These are phyloP conservation scores for Drosophila prolongata DNA, from an alignment of 2,888 invertebrate genomes.

Conservation along the genomic window DNA sequence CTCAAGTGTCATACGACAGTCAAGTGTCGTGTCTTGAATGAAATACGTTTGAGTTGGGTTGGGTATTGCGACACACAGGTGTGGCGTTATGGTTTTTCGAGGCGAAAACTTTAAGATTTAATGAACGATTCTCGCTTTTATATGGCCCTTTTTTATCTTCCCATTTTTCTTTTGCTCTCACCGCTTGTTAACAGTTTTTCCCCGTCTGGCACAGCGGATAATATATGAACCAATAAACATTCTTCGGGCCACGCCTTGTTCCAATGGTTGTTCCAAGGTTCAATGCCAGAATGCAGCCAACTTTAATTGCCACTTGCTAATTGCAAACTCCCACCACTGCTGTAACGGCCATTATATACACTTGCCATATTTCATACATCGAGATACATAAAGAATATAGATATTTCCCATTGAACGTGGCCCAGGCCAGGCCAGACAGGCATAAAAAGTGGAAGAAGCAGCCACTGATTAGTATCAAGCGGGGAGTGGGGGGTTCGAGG, in stretches of 20 bases:
- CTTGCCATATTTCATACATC: constrained; percentile 76
- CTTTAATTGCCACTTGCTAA: constrained; percentile 77
- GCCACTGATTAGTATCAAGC: constrained; percentile 74
- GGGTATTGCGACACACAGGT: constrained; percentile 15
- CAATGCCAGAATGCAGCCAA: constrained; percentile 57
- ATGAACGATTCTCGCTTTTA: neutral
- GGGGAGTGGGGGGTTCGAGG: constrained; percentile 6
- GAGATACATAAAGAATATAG: constrained; percentile 48
- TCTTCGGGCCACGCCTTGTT: neutral
- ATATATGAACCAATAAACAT: constrained; percentile 47
- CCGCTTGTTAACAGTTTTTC: constrained; percentile 1
- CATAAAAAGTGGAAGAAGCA: constrained; percentile 55
- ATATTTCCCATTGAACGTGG: constrained; percentile 54
- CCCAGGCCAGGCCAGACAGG: constrained; percentile 18
- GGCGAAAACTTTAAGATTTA: constrained; percentile 1
- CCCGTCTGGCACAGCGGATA: constrained; percentile 17
- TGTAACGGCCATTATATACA: constrained; percentile 31
- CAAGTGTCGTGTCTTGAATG: constrained; percentile 46
- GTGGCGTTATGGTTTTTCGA: constrained; percentile 1
- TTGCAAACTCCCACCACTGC: constrained; percentile 59
- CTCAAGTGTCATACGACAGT: constrained; percentile 44
- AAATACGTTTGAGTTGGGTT: constrained; percentile 44
- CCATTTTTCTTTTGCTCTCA: constrained; percentile 3
- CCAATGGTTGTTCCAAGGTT: constrained; percentile 16
- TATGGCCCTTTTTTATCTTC: neutral